Percentiles rank a stretch among this genome's conserved stretches.
These are phyloP conservation scores for Oreochromis mossambicus DNA, from an alignment of 2,797 vertebrate genomes.

Conservation along the genomic window DNA sequence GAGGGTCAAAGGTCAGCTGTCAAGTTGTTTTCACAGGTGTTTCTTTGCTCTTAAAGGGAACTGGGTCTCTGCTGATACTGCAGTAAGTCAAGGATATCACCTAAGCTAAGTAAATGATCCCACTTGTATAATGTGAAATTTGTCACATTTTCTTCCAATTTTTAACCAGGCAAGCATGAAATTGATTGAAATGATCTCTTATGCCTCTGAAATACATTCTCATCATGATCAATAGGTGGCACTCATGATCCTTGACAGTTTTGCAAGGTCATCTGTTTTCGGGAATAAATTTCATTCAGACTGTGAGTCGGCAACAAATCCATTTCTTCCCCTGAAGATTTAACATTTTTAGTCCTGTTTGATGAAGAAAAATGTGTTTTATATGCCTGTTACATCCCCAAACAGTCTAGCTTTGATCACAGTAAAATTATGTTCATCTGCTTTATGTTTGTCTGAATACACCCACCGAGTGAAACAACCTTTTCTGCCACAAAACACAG, in stretches of 20 bases:
- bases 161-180: background rate
- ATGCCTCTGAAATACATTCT: slow-evolving; percentile 1
- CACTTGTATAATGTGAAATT: background rate
- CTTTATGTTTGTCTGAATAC: background rate
- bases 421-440: background rate
- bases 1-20: slow-evolving; percentile 37
- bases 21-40: slow-evolving; percentile 33
- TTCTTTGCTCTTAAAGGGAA: slow-evolving; percentile 25
- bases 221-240: slow-evolving; percentile 46
- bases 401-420: background rate
- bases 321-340: background rate
- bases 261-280: slow-evolving; percentile 10
- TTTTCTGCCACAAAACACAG: background rate
- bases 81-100: background rate
- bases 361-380: background rate
- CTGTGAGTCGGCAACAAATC: background rate
- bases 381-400: background rate
- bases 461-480: background rate
- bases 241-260: slow-evolving; percentile 27
- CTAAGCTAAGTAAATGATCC: background rate
- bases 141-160: background rate
- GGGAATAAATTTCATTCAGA: background rate
- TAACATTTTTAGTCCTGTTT: background rate
- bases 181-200: slow-evolving; percentile 8
- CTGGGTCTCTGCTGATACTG: slow-evolving; percentile 5